Percentiles rank a stretch among this genome's conserved stretches.
Evolutionary conservation across 2,888 invertebrate genomes (phyloP).

Genomic region (Melitaea athalia): DNA sequence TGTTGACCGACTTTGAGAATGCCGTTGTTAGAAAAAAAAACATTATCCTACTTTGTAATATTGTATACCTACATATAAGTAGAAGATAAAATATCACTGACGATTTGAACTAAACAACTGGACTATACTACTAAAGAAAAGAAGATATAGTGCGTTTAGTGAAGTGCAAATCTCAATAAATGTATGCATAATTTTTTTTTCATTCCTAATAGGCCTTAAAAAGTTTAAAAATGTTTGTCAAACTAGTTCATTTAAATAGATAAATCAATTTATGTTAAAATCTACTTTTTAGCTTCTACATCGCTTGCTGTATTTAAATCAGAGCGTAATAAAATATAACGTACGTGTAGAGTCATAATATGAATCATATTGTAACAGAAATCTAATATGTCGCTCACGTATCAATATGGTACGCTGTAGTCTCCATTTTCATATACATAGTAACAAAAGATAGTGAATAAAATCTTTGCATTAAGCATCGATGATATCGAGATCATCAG

Average conservation of each 20-base stretch:
- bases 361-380: conserved; percentile 8
- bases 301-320: background rate
- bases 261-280: background rate
- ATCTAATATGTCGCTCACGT: conserved; percentile 1
- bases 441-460: background rate
- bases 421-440: background rate
- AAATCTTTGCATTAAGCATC: background rate
- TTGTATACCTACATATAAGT: too few species aligned
- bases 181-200: too few species aligned
- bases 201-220: too few species aligned
- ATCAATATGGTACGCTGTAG: background rate
- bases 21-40: too few species aligned
- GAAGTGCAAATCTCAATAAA: too few species aligned
- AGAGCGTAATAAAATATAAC: conserved; percentile 1
- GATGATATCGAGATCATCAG: background rate
- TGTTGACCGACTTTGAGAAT: too few species aligned
- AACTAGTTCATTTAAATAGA: background rate
- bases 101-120: too few species aligned
- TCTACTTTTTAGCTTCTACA: background rate
- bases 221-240: too few species aligned
- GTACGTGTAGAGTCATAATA: background rate
- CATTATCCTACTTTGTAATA: too few species aligned
- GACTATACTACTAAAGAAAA: too few species aligned
- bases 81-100: too few species aligned
- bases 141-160: too few species aligned